Evolutionary conservation across 2,888 invertebrate genomes (phyloP).

Genomic region (Onthophagus sagittarius): DNA sequence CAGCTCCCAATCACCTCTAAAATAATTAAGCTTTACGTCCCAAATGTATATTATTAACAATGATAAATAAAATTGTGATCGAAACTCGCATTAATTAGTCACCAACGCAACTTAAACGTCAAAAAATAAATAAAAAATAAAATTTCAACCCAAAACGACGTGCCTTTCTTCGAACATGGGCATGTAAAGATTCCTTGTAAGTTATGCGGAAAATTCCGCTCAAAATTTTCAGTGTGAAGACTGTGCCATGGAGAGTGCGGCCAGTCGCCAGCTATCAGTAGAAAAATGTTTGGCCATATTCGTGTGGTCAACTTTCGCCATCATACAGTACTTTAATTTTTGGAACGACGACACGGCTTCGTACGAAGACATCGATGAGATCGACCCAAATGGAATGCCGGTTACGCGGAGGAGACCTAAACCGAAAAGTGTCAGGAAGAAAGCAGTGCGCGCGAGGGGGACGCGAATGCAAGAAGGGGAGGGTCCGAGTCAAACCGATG

Average conservation of each 20-base stretch:
- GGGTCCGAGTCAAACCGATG: background rate
- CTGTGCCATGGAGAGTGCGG: background rate
- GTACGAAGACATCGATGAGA: background rate
- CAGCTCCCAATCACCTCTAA: no score
- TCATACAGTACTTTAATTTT: background rate
- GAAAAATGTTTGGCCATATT: background rate
- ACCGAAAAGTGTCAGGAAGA: background rate
- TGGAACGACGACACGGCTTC: background rate
- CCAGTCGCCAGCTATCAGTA: background rate
- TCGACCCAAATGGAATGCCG: background rate
- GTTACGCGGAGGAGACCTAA: background rate
- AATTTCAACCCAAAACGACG: background rate
- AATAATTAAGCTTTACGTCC: no score
- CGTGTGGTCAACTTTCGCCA: background rate
- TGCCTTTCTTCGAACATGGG: background rate
- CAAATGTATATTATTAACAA: no score
- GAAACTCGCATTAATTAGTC: background rate
- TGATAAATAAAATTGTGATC: no score
- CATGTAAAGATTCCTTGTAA: background rate
- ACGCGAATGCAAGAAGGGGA: background rate
- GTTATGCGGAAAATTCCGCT: background rate
- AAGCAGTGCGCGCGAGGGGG: background rate
- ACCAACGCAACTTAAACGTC: background rate
- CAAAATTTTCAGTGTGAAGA: background rate
- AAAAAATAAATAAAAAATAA: background rate